Evolutionary conservation across 2,888 invertebrate genomes (phyloP), one percentile per base, ranked within the genome.

Genomic region (Mesoligia furuncula): DNA sequence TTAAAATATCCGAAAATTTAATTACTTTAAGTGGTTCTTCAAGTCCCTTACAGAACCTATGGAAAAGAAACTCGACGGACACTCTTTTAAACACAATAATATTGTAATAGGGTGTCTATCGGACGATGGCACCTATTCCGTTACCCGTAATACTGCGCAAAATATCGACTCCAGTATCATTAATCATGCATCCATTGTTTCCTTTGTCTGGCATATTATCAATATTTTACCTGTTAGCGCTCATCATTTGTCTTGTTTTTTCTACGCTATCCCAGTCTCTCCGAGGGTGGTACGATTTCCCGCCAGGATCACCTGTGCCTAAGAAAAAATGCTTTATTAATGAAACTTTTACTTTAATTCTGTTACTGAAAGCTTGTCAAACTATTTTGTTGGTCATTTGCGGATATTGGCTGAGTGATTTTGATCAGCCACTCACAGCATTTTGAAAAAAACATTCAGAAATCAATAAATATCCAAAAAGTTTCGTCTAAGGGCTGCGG

Each of bases 191-290:
- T 71, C 45, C 61, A 72, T 73, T 79, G 75, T 76, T 72, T 69
- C 67, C 67, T 75, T 77, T 85, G 77, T 76, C 62, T 73, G 64
- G 75, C 79, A 77, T 86, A 77, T 83, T 80, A 85, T 83, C 79
- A 80, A 84, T 81, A 73, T 81, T 85, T 84, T 89, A 96, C 96
- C 96, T 96, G 89, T 94, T 96, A 71, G 93, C 91, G 85, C 98
- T 98, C 68, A 98, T 95, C 93, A 98, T 97, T 83, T 98, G 98
- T 90, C 98, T 97, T 1, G 98, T 98, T 93, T 98, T 98, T 76
- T 98, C 98, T 76, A 98, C 97, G 11, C 98, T 97, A 90, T 98
- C 98, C 98, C 98, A 98, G 42, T 98, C 98, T 72, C 98, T 97
- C 79, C 98, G 96, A 0, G 91, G 81, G 61, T 90, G 89, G 87